Evolutionary conservation across 2,797 vertebrate genomes (phyloP), one percentile per base, ranked within the genome.

Genomic region (Rhinogobio ventralis): DNA sequence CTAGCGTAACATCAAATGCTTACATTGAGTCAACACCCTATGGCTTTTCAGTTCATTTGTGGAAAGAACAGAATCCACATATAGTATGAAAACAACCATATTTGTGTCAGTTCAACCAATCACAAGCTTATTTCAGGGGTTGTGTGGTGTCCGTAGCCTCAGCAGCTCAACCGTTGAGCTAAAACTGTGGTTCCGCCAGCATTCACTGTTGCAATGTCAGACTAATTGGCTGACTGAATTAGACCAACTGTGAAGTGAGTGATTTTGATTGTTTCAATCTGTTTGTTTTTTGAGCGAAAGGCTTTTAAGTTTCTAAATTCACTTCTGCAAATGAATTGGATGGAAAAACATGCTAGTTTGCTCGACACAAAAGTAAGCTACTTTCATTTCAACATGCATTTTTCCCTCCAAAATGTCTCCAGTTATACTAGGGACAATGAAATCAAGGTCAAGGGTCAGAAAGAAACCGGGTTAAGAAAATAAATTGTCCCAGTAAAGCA

Each of bases 151-250:
- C 17, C 62, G 7, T 23, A 36, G 28, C 45, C 28, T 66, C 46
- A 60, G 73, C 20, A 57, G 51, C 53, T 76, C 33, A 60, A 60
- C 33, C 4, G 4, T 42, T 20, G 20, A 80, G 46, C 46, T 67
- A 79, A 33, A 79, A 79, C 49, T 53, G 62, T 7, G 4, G 20
- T 49, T 36, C 20, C 11, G 19, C 25, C 11, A 51, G 28, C 20
- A n/a, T 53, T 36, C 53, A 7, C 11, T 69, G 60, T 39, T 33
- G 46, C 20, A 25, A 2, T 55, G 46, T 80, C 46, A 53, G 46
- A 53, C 20, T 80, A 80, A 80, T 80, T 69, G 64, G 78, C 46
- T 39, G 64, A 80, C 64, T 68, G 46, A 36, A 68, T 53, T 80
- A 69, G 30, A 53, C 20, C 28, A 19, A 53, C 13, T 68, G 46